A percentile compares a stretch with the other conserved stretches of the same genome.
These are phyloP conservation scores for Scolopax mira DNA, from an alignment of 2,113 vertebrate species.

Conservation along the genomic window DNA sequence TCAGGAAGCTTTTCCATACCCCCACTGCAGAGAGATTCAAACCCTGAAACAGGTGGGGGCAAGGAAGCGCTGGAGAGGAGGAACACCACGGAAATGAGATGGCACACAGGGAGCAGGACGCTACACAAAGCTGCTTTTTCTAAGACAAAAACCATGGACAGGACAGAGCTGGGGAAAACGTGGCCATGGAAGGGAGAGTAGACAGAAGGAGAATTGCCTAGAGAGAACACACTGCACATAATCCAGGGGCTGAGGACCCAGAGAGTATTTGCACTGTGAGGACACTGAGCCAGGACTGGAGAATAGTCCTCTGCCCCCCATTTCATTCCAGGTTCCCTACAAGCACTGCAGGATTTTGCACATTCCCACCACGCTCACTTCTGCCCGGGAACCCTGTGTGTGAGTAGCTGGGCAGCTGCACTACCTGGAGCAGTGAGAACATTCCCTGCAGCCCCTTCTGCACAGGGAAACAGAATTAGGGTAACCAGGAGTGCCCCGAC, in stretches of 20 bases:
- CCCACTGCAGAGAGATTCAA: not conserved
- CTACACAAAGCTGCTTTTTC: constrained; percentile 41
- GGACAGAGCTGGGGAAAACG: constrained; percentile 24
- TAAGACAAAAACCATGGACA: not conserved
- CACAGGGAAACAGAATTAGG: not conserved
- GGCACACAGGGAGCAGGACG: not conserved
- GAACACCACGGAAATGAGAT: not conserved
- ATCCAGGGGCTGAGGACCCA: not conserved
- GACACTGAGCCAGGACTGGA: not conserved
- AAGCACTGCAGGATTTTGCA: not conserved
- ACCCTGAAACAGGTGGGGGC: constrained; percentile 35
- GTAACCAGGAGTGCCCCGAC: not conserved
- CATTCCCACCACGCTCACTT: not conserved
- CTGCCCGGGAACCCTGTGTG: not conserved
- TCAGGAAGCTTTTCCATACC: not conserved
- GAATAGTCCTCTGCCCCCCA: not conserved
- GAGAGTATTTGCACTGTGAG: not conserved
- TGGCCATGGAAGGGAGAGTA: not conserved
- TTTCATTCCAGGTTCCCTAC: not conserved
- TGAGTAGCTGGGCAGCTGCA: not conserved
- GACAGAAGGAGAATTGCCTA: not conserved
- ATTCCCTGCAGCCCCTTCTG: not conserved
- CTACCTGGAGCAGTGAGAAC: not conserved
- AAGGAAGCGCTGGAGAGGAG: constrained; percentile 2
- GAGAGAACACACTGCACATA: not conserved